These are phyloP conservation scores for Ditylenchus dipsaci DNA, from an alignment of 1,140 invertebrate genomes.

Conservation along the genomic window DNA sequence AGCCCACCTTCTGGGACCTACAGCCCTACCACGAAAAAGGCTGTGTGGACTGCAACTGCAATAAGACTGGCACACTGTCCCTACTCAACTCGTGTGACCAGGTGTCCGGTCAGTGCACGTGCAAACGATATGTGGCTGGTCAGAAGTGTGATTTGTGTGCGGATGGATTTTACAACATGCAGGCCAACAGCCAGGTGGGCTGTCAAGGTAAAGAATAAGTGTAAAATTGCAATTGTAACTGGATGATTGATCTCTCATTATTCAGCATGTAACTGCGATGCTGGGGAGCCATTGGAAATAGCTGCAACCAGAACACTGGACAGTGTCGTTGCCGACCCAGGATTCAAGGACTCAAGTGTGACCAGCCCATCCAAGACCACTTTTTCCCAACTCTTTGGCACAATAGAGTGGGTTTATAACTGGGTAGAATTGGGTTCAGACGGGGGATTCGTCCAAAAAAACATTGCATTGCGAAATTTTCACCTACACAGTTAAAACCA, in stretches of 20 bases:
- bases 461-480: too few relatives aligned
- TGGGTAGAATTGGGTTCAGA: too few relatives aligned
- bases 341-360: conserved; percentile 79
- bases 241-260: neutral
- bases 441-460: too few relatives aligned
- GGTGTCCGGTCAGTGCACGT: conserved; percentile 77
- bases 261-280: conserved; percentile 83
- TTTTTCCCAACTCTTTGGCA: conserved; percentile 95
- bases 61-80: conserved; percentile 76
- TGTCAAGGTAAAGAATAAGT: conserved; percentile 63
- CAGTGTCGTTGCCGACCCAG: conserved; percentile 81
- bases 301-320: conserved; percentile 81
- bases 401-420: conserved; percentile 58
- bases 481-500: too few relatives aligned
- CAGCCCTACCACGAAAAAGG: conserved; percentile 78
- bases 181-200: conserved; percentile 75
- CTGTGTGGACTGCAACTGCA: conserved; percentile 85
- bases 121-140: conserved; percentile 75
- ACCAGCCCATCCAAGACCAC: conserved; percentile 76
- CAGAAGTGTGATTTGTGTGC: conserved; percentile 74
- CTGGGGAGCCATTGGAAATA: conserved; percentile 81
- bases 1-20: conserved; percentile 88
- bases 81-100: conserved; percentile 76
- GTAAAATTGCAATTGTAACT: neutral
- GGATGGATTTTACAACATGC: conserved; percentile 78